Base-by-base conservation (phyloP, 2,113 vertebrate species). In the Gasterosteus nipponicus region DNA sequence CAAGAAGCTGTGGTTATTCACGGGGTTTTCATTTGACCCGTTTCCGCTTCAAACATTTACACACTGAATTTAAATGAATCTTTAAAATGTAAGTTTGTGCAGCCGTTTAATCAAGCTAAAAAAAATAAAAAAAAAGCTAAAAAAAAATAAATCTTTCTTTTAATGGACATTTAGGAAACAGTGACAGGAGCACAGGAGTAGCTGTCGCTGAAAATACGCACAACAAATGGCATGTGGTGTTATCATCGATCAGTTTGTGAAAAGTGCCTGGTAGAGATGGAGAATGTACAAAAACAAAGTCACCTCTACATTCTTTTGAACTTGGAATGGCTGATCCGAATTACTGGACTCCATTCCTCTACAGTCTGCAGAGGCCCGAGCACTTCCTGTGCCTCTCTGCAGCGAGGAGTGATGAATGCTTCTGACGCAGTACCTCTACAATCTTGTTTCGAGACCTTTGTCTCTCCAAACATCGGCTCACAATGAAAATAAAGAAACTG, bases 341-440 rank as follows among this genome's bases (percentile, higher is more conserved):
- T 84, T 66, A 81, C 16, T 53, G 38, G 41, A 56, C n/a, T 31
- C 14, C 8, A 61, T 73, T 85, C 63, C 66, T 73, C 67, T 31
- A 1, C 49, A 22, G 29, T 72, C 67, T 33, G 47, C 62, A 38
- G 62, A 59, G 70, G 73, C 58, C 4, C 0, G 2, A 70, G 5
- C 46, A 53, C 78, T 83, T 92, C 80, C 86, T 60, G 53, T 80
- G 47, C 49, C 51, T 1, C 76, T 68, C 41, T 29, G 3, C 70
- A 58, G 59, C 3, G 15, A 75, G n/a, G 61, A 77, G 67, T 68
- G 46, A 74, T 39, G 22, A 26, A 26, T n/a, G 0, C 12, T 44
- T 7, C 49, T 86, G 77, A 87, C 57, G 89, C 79, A 80, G 33
- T 53, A 10, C 44, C 61, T 29, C 39, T 46, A 57, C 2, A 16